Percentiles rank a stretch among this genome's conserved stretches.
Conservation (phyloP, 92 coral and sea anemone genomes). For the Meandrina meandrites region DNA sequence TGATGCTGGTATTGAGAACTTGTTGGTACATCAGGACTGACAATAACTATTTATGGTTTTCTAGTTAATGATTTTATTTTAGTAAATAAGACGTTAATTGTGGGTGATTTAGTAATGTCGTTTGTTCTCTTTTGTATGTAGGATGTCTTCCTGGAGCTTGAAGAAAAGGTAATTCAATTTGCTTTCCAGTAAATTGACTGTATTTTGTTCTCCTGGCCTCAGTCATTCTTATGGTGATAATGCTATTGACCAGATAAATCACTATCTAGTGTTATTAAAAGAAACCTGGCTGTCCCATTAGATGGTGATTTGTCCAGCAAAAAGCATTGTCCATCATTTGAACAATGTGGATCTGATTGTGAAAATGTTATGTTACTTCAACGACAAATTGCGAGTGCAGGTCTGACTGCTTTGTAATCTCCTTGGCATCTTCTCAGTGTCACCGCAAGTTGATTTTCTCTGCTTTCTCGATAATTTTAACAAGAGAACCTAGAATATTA, state of each 20-base stretch:
- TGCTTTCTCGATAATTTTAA: too few relatives aligned
- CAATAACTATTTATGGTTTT: not conserved
- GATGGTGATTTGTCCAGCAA: too few relatives aligned
- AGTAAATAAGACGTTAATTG: too few relatives aligned
- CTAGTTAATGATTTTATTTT: not conserved
- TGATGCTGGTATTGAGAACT: not conserved
- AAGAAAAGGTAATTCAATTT: constrained; percentile 69
- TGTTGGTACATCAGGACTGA: not conserved
- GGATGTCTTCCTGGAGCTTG: constrained; percentile 97
- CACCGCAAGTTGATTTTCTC: not conserved
- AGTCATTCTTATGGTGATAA: too few relatives aligned
- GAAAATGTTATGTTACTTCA: not conserved
- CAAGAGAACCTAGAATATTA: too few relatives aligned
- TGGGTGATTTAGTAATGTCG: too few relatives aligned
- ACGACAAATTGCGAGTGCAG: not conserved
- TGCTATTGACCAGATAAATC: too few relatives aligned
- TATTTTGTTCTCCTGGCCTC: not conserved
- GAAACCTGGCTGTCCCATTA: too few relatives aligned
- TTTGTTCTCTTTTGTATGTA: constrained; percentile 18
- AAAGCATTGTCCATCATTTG: too few relatives aligned
- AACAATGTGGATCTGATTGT: too few relatives aligned
- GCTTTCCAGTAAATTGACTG: not conserved
- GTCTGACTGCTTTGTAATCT: not conserved
- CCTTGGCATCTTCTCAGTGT: too few relatives aligned
- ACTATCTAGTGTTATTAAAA: too few relatives aligned